phyloP scores from a whole-genome alignment of 2,113 vertebrate genomes.

The Pipa parva region DNA sequence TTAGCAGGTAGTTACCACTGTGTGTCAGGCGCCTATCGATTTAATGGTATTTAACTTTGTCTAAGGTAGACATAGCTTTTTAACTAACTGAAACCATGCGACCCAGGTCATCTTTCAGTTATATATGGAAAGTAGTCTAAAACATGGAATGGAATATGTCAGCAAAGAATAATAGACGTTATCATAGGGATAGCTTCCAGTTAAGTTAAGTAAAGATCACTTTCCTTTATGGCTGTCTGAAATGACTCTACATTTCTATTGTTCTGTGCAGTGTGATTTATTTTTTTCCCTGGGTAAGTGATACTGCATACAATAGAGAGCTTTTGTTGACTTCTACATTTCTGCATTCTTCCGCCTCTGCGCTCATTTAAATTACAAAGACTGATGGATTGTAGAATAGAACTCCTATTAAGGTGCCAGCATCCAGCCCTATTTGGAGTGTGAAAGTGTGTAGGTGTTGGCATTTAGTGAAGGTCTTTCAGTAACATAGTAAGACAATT shows the following conservation, averaged over 20 bases:
- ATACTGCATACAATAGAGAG: conserved; percentile 44
- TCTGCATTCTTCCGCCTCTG: conserved; percentile 57
- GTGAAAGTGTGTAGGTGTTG: conserved; percentile 53
- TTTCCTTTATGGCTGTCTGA: not conserved
- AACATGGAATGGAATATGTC: too few species aligned
- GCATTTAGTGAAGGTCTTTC: conserved; percentile 59
- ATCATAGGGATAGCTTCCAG: not conserved
- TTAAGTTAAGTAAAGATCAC: not conserved
- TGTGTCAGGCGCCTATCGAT: too few species aligned
- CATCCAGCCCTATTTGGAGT: conserved; percentile 53
- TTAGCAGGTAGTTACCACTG: too few species aligned
- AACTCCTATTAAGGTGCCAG: conserved; percentile 54
- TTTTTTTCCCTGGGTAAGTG: conserved; percentile 21
- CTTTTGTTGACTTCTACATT: conserved; percentile 52
- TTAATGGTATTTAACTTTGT: too few species aligned
- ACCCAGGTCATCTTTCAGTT: too few species aligned
- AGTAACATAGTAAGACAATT: conserved; percentile 53
- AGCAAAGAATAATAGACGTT: not conserved
- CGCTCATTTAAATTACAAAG: conserved; percentile 63
- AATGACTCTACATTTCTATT: conserved; percentile 15
- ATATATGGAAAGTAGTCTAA: too few species aligned
- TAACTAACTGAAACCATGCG: too few species aligned
- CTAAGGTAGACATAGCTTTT: too few species aligned
- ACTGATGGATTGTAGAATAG: conserved; percentile 52
- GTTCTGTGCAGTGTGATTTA: conserved; percentile 4